Evolutionary conservation across 2,888 invertebrate species (phyloP), one percentile per base, ranked within the genome.

Genomic region (Eilema sororculum): DNA sequence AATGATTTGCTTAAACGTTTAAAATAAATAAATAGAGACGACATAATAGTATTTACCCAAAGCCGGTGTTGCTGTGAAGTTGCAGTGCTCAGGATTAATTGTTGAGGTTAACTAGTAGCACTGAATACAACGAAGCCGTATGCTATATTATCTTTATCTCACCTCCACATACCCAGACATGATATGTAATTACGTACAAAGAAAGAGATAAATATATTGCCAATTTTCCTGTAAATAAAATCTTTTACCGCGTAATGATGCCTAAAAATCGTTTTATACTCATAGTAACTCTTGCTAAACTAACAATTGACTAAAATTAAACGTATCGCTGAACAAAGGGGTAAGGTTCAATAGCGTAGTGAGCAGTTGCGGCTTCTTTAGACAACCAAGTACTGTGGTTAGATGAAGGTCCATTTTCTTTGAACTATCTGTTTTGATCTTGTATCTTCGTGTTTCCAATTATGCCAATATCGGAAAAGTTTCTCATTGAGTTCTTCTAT

Each of bases 371-470:
- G 76, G 72, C 75, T 82, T 76, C 72, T 59, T 67, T 72, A 76
- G 74, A 73, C 74, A 72, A 62, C 61, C 60, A 73, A 25, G 33
- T 63, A 57, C 41, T 72, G 65, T 65, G 66, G 60, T 67, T 63
- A 67, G 72, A 79, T 71, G 73, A 68, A 76, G 65, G 67, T 30
- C 33, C 70, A 58, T 78, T 82, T 79, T 75, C 76, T 76, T 82
- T 73, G 73, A 74, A 67, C 63, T 57, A 25, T n/a, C n/a, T 30
- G 33, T 72, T 69, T 41, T 70, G 70, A 77, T 65, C 69, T 67
- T 71, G 72, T 16, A 52, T 24, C 46, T 60, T 63, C 24, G 22
- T 22, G 8, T 33, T 33, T 57, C 20, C 58, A 68, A 74, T 68
- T 66, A 70, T 67, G 30, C 56, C 12, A 30, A 58, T 65, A 68